Base-by-base conservation (phyloP, 2,888 invertebrate species). In the Drosophila fungiperda region DNA sequence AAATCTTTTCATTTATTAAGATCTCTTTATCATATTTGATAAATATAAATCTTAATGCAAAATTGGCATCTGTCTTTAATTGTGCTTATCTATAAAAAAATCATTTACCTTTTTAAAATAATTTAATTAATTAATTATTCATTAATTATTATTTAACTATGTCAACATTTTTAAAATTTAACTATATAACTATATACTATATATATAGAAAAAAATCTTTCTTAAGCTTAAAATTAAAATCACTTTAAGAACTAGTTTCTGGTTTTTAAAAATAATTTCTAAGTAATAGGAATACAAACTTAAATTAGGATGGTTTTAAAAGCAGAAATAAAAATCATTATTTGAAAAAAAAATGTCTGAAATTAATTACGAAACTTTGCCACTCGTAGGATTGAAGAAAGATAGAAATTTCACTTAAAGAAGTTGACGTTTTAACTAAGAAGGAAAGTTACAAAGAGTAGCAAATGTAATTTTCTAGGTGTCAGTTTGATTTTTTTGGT, bases 331-430 rank as follows among this genome's bases (percentile, higher is more conserved):
- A 12, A 35, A 17, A 4, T 26, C 3, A 1, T 26, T 26, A 26
- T 4, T 26, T 26, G 0, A 0, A 26, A 2, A 36, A 38, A 38
- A 17, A 17, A 3, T 36, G 15, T 2, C 17, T 17, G 1, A 17
- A 17, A 36, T 17, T 1, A 17, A 8, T 8, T 2, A 36, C 15
- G 36, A 36, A 15, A 0, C 2, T 6, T 2, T 36, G 0, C 0
- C 2, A 0, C 15, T 2, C 0, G 36, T 36, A 15, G 15, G 15
- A 36, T 15, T 36, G 36, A 7, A n/a, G 9, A 4, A 40, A 40
- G 35, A n/a, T 1, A 40, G 4, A n/a, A n/a, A 9, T 40, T 40
- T 9, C 9, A 40, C n/a, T 40, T 40, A n/a, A 9, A 9, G 1
- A 40, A 40, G n/a, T n/a, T 9, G n/a, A 1, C 17, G 8, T 38